Conservation (phyloP, 2,797 vertebrate species). For the Dermochelys coriacea region DNA sequence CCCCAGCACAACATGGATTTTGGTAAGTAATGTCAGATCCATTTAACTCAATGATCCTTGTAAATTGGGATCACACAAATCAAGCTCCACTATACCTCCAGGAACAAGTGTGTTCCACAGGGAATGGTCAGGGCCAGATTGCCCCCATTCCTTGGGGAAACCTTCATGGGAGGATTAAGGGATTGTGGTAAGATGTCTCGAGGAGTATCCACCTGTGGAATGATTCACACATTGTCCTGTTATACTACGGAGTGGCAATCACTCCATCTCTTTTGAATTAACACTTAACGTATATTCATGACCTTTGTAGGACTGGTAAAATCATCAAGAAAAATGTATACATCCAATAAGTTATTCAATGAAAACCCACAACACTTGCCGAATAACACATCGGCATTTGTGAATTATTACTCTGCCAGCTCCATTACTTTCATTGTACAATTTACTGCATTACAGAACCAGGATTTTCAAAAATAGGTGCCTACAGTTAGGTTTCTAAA, state of each 20-base stretch:
- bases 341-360: not conserved
- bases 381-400: not conserved
- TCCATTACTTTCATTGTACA: not conserved
- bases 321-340: not conserved
- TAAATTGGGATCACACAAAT: not conserved
- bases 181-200: not conserved
- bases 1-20: not conserved
- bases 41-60: not conserved
- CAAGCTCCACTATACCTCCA: not conserved
- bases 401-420: not conserved
- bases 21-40: not conserved
- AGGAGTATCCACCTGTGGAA: not conserved
- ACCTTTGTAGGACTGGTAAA: not conserved
- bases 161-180: not conserved
- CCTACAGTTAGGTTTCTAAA: not conserved
- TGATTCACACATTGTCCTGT: not conserved
- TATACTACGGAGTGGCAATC: not conserved
- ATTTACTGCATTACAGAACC: not conserved
- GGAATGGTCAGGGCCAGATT: not conserved
- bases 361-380: not conserved
- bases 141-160: not conserved
- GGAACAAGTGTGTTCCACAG: not conserved
- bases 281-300: not conserved
- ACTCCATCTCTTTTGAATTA: not conserved
- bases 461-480: fast-evolving